These are phyloP conservation scores for Drusus annulatus DNA, from an alignment of 1,140 invertebrate species.

Conservation along the genomic window DNA sequence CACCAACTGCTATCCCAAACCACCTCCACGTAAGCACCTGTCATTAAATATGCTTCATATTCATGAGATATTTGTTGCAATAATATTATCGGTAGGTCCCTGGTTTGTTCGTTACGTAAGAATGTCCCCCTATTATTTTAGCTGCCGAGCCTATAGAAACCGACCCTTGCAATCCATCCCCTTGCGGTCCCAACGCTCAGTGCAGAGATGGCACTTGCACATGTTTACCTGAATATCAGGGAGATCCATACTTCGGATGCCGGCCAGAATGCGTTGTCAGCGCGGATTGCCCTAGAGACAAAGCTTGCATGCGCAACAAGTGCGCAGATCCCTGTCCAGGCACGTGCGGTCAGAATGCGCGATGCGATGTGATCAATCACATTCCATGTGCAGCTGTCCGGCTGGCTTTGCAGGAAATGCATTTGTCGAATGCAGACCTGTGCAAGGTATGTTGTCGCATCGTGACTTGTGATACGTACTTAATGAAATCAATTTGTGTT, in stretches of 20 bases:
- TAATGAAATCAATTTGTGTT: no score
- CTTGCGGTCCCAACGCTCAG: constrained; percentile 75
- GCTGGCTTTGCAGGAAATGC: constrained; percentile 75
- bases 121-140: constrained; percentile 52
- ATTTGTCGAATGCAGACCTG: constrained; percentile 73
- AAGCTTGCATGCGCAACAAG: constrained; percentile 82
- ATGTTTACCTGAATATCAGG: constrained; percentile 77
- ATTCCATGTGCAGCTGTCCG: constrained; percentile 81
- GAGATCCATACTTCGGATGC: constrained; percentile 79
- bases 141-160: constrained; percentile 48
- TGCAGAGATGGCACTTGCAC: constrained; percentile 73
- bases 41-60: constrained; percentile 32
- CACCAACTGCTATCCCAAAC: constrained; percentile 70
- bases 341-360: constrained; percentile 81
- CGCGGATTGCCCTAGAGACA: constrained; percentile 83
- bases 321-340: constrained; percentile 85
- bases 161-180: constrained; percentile 73
- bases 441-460: constrained; percentile 65
- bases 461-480: neutral
- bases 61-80: constrained; percentile 8
- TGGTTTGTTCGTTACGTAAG: constrained; percentile 63
- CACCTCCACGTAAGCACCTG: constrained; percentile 54
- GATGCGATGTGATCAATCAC: constrained; percentile 86
- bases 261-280: constrained; percentile 89
- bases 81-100: constrained; percentile 63